Percentiles rank a stretch among this genome's conserved stretches.
Conservation (phyloP, 1,140 invertebrate species). For the Chelonus insularis region DNA sequence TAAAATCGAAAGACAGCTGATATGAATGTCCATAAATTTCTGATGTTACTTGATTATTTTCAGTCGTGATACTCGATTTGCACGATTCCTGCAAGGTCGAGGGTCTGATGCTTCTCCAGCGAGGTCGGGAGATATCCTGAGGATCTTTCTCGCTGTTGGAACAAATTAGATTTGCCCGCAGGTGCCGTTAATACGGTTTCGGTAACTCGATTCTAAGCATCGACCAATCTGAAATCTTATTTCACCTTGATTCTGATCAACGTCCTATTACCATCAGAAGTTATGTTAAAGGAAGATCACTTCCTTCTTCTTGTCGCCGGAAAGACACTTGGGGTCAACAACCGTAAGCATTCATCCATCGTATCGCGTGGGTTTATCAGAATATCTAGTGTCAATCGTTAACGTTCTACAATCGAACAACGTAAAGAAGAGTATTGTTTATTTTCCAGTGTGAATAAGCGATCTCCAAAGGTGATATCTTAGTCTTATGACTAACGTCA, state of each 20-base stretch:
- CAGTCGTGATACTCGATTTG: conserved; percentile 14
- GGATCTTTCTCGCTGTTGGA: conserved; percentile 22
- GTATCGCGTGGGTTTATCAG: neutral
- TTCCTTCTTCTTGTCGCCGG: neutral
- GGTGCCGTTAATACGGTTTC: conserved; percentile 29
- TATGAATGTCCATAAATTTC: conserved; percentile 15
- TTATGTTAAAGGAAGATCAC: conserved; percentile 3
- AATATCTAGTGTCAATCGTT: neutral
- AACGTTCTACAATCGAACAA: too few relatives aligned
- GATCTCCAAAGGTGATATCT: too few relatives aligned
- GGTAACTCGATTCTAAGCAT: conserved; percentile 26
- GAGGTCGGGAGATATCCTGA: conserved; percentile 5
- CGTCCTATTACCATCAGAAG: conserved; percentile 20
- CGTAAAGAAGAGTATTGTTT: neutral
- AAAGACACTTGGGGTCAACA: conserved; percentile 16
- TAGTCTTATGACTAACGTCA: too few relatives aligned
- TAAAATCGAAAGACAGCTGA: conserved; percentile 31
- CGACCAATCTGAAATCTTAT: conserved; percentile 9
- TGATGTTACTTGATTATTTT: conserved; percentile 2
- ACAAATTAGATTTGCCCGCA: conserved; percentile 27
- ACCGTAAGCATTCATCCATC: conserved; percentile 5
- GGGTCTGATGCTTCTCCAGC: neutral
- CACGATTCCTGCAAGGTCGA: conserved; percentile 19
- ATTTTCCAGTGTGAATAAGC: neutral
- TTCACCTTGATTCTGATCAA: conserved; percentile 25